Conservation (phyloP, 1,140 invertebrate species). For the Sitodiplosis mosellana region DNA sequence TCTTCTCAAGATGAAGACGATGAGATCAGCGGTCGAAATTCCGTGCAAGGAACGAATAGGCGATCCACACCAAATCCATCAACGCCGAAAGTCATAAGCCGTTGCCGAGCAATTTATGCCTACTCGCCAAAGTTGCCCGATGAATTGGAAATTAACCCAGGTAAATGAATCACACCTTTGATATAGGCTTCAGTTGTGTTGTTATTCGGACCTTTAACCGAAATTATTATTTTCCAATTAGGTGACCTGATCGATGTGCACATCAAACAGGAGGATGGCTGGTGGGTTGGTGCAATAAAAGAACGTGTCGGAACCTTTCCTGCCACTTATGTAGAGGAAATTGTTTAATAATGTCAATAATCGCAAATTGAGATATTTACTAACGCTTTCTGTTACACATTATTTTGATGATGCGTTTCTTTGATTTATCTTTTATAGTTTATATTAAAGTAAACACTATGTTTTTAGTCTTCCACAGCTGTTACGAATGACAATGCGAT, state of each 20-base stretch:
- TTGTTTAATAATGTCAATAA: conserved; percentile 6
- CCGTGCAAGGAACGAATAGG: background rate
- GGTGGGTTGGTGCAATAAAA: conserved; percentile 82
- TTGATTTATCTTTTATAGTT: no score
- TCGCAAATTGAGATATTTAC: no score
- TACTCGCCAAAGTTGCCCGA: conserved; percentile 76
- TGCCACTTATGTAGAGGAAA: conserved; percentile 74
- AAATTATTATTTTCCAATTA: conserved; percentile 19
- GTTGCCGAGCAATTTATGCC: conserved; percentile 69
- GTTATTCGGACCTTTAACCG: background rate
- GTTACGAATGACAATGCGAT: no score
- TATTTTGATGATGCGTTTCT: no score
- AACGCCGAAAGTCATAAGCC: conserved; percentile 30
- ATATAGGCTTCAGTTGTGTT: background rate
- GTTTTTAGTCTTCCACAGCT: no score
- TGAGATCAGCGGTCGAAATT: conserved; percentile 7
- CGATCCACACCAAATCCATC: conserved; percentile 25
- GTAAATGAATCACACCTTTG: conserved; percentile 20
- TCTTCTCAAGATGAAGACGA: conserved; percentile 42
- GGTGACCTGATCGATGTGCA: conserved; percentile 76
- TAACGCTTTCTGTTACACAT: no score
- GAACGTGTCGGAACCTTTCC: conserved; percentile 80
- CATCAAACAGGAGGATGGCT: conserved; percentile 81
- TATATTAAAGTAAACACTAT: no score
- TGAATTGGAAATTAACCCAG: conserved; percentile 65